Base-by-base conservation (phyloP, 2,888 invertebrate species). In the Polia nebulosa region DNA sequence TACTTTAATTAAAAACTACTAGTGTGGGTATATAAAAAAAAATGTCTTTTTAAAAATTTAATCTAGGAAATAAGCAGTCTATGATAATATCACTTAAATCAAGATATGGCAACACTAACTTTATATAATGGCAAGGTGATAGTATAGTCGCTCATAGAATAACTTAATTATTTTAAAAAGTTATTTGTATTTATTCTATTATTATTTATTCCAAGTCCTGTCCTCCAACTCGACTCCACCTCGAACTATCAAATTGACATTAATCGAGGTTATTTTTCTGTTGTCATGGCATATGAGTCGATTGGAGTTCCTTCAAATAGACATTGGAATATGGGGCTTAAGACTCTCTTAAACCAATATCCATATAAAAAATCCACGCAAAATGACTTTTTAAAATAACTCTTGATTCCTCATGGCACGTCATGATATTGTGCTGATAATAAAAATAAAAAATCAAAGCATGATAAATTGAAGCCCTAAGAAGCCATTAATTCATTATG, bases 21-120 rank as follows among this genome's bases (percentile, higher is more conserved):
- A 56, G 63, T 60, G 65, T 51, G 45, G 67, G 58, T 74, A 80
- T 79, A 75, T 61, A 62, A 78, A 77, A 72, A 83, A 83, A 78
- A 87, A 85, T 87, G 86, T 87, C 86, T 88, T 87, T 87, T 85
- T 55, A 1, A 61, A 72, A 78, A 73, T 79, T 80, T 79, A 41
- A 80, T 78, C 78, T 86, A 86, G 73, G 83, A 87, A 84, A 84
- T 80, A 91, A 90, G 89, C 93, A 92, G 93, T 92, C 92, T 91
- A 90, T 90, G 72, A 71, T 83, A 87, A 85, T 90, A 91, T 92
- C 89, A 90, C 91, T 90, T 89, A 90, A 83, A 84, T 80, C 56
- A 81, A 80, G 85, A 88, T 89, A 89, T 89, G 90, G 89, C 88
- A 85, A 85, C 76, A 85, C 78, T 83, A 63, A 69, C 41, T 53